Evolutionary conservation across 2,113 vertebrate genomes (phyloP), one percentile per base, ranked within the genome.

Genomic region (Mesocricetus auratus): DNA sequence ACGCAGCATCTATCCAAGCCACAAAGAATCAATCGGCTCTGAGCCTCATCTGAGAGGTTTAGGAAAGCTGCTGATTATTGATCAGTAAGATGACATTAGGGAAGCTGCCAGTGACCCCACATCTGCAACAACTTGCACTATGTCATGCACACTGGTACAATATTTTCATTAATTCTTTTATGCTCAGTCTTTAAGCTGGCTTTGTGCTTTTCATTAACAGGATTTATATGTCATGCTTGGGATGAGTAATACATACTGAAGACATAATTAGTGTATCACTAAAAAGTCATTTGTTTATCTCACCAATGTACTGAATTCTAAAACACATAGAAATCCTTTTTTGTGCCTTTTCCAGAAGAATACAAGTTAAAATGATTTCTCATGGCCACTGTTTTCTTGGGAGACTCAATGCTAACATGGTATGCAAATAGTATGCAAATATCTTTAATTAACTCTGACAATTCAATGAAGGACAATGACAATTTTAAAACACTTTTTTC

Each of bases 271-370:
- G 75, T 88, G 92, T 96, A 93, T 92, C 92, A 93, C 82, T 95
- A 88, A 95, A 95, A 94, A 91, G 60, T 83, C 78, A 94, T 96
- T 96, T 96, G 89, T 97, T 96, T 96, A 73, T 96, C 45, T 93
- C 95, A 92, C 83, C 85, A 96, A 45, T 68, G 56, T 90, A 77
- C 45, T 50, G 71, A 96, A 94, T 93, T 91, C 83, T 85, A 90
- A 88, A 91, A 88, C 85, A 96, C 68, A 77, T 94, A 85, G 60
- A 96, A 82, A 88, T 71, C 33, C 47, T 85, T 75, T 91, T 56
- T 56, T 62, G 45, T 81, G 3, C 7, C n/a, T 93, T 96, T 91
- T 93, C 91, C 58, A 95, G 88, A 88, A 96, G 19, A 77, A 92
- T 89, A 56, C 39, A 93, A 90, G 95, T 97, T 58, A 81, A 94